These are phyloP conservation scores for Rhinatrema bivittatum DNA, from an alignment of 2,797 vertebrate genomes.

Conservation along the genomic window DNA sequence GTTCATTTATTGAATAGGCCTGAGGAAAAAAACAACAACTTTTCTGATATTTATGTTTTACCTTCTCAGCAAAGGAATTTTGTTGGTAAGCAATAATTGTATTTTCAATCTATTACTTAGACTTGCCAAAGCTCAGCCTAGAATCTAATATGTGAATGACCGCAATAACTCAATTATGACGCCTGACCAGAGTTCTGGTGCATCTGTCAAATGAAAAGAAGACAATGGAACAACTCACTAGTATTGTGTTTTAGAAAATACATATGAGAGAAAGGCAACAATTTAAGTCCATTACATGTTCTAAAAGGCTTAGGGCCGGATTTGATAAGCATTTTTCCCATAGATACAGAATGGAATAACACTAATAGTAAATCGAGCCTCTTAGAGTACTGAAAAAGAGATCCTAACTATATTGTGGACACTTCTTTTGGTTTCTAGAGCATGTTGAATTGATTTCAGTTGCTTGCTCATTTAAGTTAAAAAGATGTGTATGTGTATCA, in stretches of 20 bases:
- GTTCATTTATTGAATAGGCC: conserved; percentile 98
- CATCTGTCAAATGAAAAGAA: conserved; percentile 35
- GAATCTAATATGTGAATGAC: conserved; percentile 65
- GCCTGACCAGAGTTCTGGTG: conserved; percentile 24
- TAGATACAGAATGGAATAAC: too few species aligned
- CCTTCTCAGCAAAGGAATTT: conserved; percentile 80
- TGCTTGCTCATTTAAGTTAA: too few species aligned
- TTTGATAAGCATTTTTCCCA: too few species aligned
- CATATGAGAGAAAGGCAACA: too few species aligned
- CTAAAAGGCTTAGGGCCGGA: too few species aligned
- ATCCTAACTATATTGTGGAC: too few species aligned
- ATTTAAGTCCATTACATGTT: too few species aligned
- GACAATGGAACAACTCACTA: conserved; percentile 15
- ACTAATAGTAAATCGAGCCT: too few species aligned
- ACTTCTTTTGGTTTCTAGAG: too few species aligned
- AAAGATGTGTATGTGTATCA: too few species aligned
- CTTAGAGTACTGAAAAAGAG: too few species aligned
- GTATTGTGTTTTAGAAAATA: conserved; percentile 5
- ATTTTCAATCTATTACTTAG: conserved; percentile 88
- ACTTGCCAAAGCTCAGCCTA: conserved; percentile 54
- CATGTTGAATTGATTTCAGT: too few species aligned
- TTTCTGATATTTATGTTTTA: conserved; percentile 90
- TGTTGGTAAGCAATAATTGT: conserved; percentile 86
- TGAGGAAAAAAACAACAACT: conserved; percentile 81
- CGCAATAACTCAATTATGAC: conserved; percentile 73